phyloP scores from a whole-genome alignment of 1,140 invertebrate species.

The Drosophila guanche region DNA sequence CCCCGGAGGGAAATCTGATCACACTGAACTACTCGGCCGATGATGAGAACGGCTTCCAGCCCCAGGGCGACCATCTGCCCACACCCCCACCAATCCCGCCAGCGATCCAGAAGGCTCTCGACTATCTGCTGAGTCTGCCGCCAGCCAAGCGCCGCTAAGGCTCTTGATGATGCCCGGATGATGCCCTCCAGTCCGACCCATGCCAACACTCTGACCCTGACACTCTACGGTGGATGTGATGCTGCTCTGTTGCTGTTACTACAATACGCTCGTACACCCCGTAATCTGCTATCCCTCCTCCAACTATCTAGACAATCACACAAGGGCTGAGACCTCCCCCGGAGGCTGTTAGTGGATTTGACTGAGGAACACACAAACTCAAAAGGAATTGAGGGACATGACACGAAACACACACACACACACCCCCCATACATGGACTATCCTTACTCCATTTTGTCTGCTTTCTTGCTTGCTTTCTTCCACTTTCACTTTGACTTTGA shows the following conservation, averaged over 20 bases:
- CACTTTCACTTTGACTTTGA: background rate
- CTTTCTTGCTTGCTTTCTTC: constrained; percentile 39
- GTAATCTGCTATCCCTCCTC: background rate
- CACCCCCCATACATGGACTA: constrained; percentile 13
- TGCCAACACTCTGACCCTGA: constrained; percentile 20
- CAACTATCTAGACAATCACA: constrained; percentile 41
- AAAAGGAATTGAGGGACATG: constrained; percentile 54
- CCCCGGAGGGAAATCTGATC: constrained; percentile 91
- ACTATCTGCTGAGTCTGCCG: constrained; percentile 85
- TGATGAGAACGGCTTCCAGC: constrained; percentile 90
- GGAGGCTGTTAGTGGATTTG: constrained; percentile 39
- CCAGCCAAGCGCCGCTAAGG: constrained; percentile 76
- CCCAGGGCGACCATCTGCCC: constrained; percentile 88
- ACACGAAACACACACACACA: constrained; percentile 35
- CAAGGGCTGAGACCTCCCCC: constrained; percentile 7
- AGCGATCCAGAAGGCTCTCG: constrained; percentile 90
- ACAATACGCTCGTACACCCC: constrained; percentile 18
- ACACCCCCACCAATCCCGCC: constrained; percentile 90
- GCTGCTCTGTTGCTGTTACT: constrained; percentile 33
- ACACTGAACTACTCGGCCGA: constrained; percentile 91
- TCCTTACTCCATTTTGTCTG: constrained; percentile 16
- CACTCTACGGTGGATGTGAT: constrained; percentile 22
- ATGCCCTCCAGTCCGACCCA: constrained; percentile 9
- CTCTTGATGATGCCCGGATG: background rate
- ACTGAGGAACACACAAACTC: constrained; percentile 71